A percentile compares a stretch with the other conserved stretches of the same genome.
Evolutionary conservation across 2,888 invertebrate species (phyloP).

Genomic region (Perithous albicinctus): DNA sequence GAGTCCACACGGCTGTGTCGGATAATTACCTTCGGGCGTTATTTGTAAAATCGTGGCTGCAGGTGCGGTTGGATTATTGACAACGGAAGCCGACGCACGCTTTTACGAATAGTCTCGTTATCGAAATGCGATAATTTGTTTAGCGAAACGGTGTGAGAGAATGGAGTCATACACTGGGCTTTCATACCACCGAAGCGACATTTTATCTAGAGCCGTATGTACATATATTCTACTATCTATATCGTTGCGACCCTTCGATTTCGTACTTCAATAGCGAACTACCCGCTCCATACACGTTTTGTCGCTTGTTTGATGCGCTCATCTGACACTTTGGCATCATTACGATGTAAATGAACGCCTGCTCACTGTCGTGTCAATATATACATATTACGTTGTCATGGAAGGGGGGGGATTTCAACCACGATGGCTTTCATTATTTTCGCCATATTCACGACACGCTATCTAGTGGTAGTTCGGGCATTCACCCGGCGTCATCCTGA

Average conservation of each 20-base stretch:
- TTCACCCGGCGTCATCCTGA: constrained; percentile 1
- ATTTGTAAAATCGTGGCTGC: constrained; percentile 15
- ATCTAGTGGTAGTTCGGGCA: background rate
- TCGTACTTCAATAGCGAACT: background rate
- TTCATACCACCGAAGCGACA: background rate
- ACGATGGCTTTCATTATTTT: constrained; percentile 26
- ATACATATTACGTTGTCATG: constrained; percentile 55
- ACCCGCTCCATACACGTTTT: constrained; percentile 43
- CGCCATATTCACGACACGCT: background rate
- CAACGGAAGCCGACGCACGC: constrained; percentile 34
- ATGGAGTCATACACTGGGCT: constrained; percentile 54
- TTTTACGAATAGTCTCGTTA: constrained; percentile 75
- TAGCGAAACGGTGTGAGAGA: constrained; percentile 66
- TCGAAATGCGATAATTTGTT: constrained; percentile 79
- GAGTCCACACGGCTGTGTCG: constrained; percentile 2
- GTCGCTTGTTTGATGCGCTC: constrained; percentile 73
- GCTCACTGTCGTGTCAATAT: constrained; percentile 68
- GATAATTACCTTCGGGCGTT: background rate
- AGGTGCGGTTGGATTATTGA: constrained; percentile 27
- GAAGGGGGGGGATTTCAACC: background rate
- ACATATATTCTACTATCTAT: background rate
- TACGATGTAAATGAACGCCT: constrained; percentile 76
- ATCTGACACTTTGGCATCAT: constrained; percentile 76
- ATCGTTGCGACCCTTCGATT: constrained; percentile 8
- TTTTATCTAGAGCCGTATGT: constrained; percentile 38